Evolutionary conservation across 2,113 vertebrate species (phyloP), one percentile per base, ranked within the genome.

Genomic region (Trematomus loennbergii): DNA sequence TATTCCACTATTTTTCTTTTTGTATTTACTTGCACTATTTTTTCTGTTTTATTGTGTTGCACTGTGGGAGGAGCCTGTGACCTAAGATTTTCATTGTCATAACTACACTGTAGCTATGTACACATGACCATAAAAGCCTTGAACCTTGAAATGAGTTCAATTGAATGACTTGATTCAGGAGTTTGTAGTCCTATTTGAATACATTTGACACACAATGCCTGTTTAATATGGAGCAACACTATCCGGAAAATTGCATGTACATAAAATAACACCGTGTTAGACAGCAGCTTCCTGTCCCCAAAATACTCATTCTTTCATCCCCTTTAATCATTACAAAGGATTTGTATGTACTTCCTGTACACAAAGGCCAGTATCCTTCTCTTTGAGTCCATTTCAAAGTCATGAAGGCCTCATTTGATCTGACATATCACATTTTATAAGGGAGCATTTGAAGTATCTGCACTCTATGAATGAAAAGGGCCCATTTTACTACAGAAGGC

Each of bases 361-460:
- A 85, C 80, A 71, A 80, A 82, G 16, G 8, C 22, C 9, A 67
- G 68, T 64, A 54, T 67, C 55, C 40, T 45, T 43, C 58, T 59
- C 69, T 78, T 75, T 64, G 46, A 79, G 20, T 52, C n/a, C n/a
- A 48, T 25, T 48, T 46, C 63, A 64, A 62, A 67, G 48, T 33
- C 4, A 46, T 63, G 11, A n/a, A 4, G 15, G 4, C 10, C 25
- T 54, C 36, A 16, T 88, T 81, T 83, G 43, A 75, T 67, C 22
- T 53, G 46, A 81, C 55, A 64, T 48, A 22, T 18, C 12, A 17
- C 2, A 15, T 49, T 77, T 54, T 40, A 5, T 45, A 40, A 12
- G 5, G 8, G 12, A 40, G 9, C 62, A 52, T 63, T 48, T 50
- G 6, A 75, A 54, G 36, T 40, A 40, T 40, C 8, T 7, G 6